Evolutionary conservation across 2,888 invertebrate species (phyloP), one percentile per base, ranked within the genome.

Genomic region (Macaria notata): DNA sequence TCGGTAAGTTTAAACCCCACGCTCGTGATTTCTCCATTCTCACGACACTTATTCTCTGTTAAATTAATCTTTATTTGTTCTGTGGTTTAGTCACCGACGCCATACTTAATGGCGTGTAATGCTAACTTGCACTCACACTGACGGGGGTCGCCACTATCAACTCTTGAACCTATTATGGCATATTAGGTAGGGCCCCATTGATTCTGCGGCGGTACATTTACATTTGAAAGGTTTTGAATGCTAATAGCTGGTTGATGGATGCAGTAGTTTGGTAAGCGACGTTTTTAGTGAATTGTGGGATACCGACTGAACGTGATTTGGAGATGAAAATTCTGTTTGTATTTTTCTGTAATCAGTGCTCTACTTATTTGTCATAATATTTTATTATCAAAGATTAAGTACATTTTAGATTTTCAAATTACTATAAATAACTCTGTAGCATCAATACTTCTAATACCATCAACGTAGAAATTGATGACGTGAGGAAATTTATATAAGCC

Each of bases 1-100:
- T 19, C 19, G 33, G 56, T 39, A 42, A 49, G 50, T 55, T 63
- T 45, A 9, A 55, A 57, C 53, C 56, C 46, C 50, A 42, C 59
- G 54, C 59, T 58, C 62, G 59, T 67, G 64, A 62, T 60, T 61
- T 51, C 49, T 50, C 58, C 41, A 56, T 84, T 90, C 88, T 78
- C 89, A 89, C 88, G 84, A 72, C 83, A 84, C 85, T 88, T 83
- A 83, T 66, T 64, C 68, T 64, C 69, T 73, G 78, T 83, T 83
- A 78, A 71, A 76, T 78, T 88, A 87, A 89, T 87, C 88, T 83
- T 83, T 88, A 88, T 90, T 90, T 90, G 89, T 89, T 87, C 77
- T 83, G 84, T 75, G 83, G 83, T 81, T 75, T 71, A 71, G 69
- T 77, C 72, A 72, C 72, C 64, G 72, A 75, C 72, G 78, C 75